Percentiles rank a stretch among this genome's conserved stretches.
phyloP scores from a whole-genome alignment of 2,888 invertebrate species.

The Shargacucullia verbasci region DNA sequence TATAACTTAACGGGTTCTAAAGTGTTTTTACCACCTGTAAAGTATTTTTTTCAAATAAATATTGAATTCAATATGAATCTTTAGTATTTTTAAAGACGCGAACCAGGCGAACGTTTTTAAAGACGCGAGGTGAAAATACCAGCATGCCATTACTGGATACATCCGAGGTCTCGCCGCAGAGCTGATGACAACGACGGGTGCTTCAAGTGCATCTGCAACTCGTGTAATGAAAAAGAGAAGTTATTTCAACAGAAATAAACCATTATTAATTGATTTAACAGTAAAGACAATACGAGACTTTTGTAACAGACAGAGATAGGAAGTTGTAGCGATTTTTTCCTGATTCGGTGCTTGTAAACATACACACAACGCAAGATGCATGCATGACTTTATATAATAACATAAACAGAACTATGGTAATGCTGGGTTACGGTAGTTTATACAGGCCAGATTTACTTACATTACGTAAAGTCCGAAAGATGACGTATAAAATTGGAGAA shows the following conservation, averaged over 20 bases:
- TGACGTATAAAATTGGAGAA: too few species aligned
- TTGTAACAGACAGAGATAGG: neutral
- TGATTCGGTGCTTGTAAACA: neutral
- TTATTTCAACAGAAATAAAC: constrained; percentile 45
- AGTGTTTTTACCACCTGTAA: constrained; percentile 78
- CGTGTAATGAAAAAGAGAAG: constrained; percentile 61
- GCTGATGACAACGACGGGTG: constrained; percentile 68
- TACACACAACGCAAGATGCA: constrained; percentile 3
- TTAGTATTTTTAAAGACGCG: constrained; percentile 74
- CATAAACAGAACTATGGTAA: constrained; percentile 2
- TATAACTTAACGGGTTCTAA: constrained; percentile 82
- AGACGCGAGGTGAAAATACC: constrained; percentile 70
- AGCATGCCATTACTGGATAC: constrained; percentile 69
- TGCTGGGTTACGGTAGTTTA: constrained; percentile 17
- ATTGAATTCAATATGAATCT: constrained; percentile 75
- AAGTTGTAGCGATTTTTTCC: neutral
- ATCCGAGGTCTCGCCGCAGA: constrained; percentile 72
- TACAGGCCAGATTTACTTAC: constrained; percentile 34
- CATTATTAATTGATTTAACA: constrained; percentile 2
- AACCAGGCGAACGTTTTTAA: constrained; percentile 79
- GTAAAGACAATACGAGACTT: constrained; percentile 15
- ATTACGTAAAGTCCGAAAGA: too few species aligned
- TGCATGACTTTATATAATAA: constrained; percentile 1
- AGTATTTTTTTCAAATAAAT: constrained; percentile 85
- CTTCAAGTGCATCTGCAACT: constrained; percentile 68